Percentiles rank a stretch among this genome's conserved stretches.
Conservation (phyloP, 1,140 invertebrate species). For the Portunus trituberculatus region DNA sequence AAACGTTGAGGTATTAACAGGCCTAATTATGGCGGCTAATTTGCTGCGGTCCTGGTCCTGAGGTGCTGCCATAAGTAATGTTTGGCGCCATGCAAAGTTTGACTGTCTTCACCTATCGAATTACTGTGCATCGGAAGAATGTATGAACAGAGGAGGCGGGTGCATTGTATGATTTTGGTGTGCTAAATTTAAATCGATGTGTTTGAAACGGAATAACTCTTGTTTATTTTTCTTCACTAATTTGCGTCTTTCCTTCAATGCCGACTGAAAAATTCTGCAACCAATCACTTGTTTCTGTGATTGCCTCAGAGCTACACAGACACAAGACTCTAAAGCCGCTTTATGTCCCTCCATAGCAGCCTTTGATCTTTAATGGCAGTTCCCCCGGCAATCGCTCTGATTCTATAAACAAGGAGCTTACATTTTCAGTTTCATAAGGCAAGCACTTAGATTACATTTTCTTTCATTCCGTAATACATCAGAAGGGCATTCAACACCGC, state of each 20-base stretch:
- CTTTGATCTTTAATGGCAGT: neutral
- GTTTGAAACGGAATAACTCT: neutral
- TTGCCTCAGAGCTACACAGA: neutral
- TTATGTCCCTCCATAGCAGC: neutral
- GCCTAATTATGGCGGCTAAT: too few species aligned
- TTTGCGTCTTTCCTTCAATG: neutral
- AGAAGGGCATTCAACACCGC: neutral
- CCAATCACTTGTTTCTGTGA: constrained; percentile 2
- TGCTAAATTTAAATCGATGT: too few species aligned
- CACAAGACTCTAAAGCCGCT: neutral
- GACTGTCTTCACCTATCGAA: too few species aligned
- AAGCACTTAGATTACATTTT: neutral
- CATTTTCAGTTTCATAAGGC: neutral
- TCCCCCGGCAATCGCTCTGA: constrained; percentile 5
- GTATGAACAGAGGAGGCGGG: too few species aligned
- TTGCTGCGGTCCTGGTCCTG: too few species aligned
- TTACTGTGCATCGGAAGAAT: too few species aligned
- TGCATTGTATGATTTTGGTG: too few species aligned
- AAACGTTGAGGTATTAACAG: too few species aligned
- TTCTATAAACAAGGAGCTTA: neutral
- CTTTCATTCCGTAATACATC: neutral
- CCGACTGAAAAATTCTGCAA: neutral
- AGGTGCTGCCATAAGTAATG: too few species aligned
- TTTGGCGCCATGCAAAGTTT: too few species aligned
- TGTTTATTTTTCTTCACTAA: neutral